A percentile compares a stretch with the other conserved stretches of the same genome.
Conservation (phyloP, 92 coral and sea anemone genomes). For the Parazoanthus swiftii region DNA sequence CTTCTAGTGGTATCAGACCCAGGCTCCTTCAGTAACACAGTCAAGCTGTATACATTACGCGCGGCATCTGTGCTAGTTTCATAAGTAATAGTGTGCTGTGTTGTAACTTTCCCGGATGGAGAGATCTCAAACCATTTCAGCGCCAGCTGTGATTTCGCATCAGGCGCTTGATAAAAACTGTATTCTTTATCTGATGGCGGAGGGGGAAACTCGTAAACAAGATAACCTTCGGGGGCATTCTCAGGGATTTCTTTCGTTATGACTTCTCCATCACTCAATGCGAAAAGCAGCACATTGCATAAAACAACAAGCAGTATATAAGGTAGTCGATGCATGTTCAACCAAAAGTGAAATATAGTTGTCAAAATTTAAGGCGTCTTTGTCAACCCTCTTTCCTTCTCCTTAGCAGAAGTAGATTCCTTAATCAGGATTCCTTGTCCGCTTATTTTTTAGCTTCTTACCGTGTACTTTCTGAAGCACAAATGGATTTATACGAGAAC, state of each 20-base stretch:
- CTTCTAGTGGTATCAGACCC: conserved; percentile 66
- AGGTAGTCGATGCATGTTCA: neutral
- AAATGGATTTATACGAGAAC: too few relatives aligned
- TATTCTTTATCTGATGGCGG: conserved; percentile 68
- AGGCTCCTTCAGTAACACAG: conserved; percentile 60
- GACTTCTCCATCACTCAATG: conserved; percentile 7
- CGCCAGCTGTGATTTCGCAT: conserved; percentile 51
- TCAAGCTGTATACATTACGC: conserved; percentile 56
- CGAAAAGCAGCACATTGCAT: neutral
- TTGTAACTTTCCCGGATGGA: conserved; percentile 64
- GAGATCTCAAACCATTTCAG: conserved; percentile 67
- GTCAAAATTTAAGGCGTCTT: neutral
- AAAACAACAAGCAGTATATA: neutral
- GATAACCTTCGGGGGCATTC: conserved; percentile 31
- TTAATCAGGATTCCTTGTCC: neutral
- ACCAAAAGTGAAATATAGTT: neutral
- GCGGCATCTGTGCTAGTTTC: conserved; percentile 45
- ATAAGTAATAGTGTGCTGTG: conserved; percentile 61
- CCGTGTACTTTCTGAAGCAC: too few relatives aligned
- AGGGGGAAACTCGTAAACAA: conserved; percentile 57
- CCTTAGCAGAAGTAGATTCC: too few relatives aligned
- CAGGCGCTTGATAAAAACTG: conserved; percentile 61
- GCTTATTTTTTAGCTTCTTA: neutral
- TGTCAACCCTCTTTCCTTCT: neutral
- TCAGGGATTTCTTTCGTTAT: conserved; percentile 23